A percentile compares a stretch with the other conserved stretches of the same genome.
Conservation (phyloP, 2,113 vertebrate species). For the Phrynocephalus versicolor region DNA sequence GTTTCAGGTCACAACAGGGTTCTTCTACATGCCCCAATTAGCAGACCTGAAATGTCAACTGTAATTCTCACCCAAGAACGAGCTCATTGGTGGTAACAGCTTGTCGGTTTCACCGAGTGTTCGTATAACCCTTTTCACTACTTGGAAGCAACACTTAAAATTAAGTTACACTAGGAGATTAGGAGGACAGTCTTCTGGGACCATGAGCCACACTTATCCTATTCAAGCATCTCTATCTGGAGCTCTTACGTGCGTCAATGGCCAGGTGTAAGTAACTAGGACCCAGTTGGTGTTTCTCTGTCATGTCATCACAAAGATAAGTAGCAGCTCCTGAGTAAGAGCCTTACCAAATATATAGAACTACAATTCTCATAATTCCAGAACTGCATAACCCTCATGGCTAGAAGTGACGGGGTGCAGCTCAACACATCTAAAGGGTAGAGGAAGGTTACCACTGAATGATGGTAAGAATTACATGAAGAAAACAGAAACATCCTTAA, state of each 20-base stretch:
- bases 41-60: background rate
- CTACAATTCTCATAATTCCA: background rate
- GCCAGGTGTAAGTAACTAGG: background rate
- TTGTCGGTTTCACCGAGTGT: too few species aligned
- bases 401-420: background rate
- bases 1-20: background rate
- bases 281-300: background rate
- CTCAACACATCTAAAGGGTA: background rate
- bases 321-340: background rate
- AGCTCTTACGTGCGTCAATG: background rate
- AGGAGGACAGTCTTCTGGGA: background rate
- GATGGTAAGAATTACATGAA: too few species aligned
- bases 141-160: background rate
- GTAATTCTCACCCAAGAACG: background rate
- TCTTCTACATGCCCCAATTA: background rate
- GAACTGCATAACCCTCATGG: background rate
- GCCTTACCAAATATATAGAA: background rate
- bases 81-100: background rate
- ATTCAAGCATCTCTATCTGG: background rate
- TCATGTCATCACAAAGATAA: background rate
- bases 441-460: background rate
- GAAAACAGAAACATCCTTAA: background rate
- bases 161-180: background rate
- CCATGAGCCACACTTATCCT: background rate
- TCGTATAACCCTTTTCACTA: conserved; percentile 2